Evolutionary conservation across 2,113 vertebrate species (phyloP), one percentile per base, ranked within the genome.

Genomic region (Isurus oxyrinchus): DNA sequence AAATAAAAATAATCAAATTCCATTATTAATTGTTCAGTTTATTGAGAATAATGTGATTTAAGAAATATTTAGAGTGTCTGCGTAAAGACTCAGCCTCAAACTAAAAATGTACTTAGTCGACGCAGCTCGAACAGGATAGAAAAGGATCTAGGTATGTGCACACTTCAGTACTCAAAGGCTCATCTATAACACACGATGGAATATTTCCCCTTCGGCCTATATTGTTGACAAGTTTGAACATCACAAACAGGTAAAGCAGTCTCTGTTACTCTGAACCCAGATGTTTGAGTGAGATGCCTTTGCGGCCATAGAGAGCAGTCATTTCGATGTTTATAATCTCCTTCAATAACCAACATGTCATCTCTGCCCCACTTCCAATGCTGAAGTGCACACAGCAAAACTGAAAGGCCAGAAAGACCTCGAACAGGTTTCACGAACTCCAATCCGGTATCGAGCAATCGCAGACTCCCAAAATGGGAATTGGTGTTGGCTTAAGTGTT

Each of bases 1-100:
- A 94, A 94, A 94, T 40, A 94, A 84, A 44, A 84, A 84, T 21
- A 72, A 72, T 67, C 14, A 95, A 95, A 35, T 53, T 95, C 67
- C 67, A 72, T 27, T 88, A 31, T 90, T 61, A 66, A 66, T 94
- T 44, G 25, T 95, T 95, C 66, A 67, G 35, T 95, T 95, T 69
- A 67, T 72, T 72, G 94, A 55, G 94, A 95, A 69, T 95, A 72
- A 95, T 95, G 63, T 95, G 94, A 72, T 66, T 72, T 53, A 95
- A 95, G 67, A 53, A 95, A 95, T 95, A 95, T 95, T 95, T 95
- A 53, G 49, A 95, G n/a, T 27, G 66, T 55, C 49, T 95, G 67
- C 94, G 25, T 25, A 94, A 63, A 69, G 94, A 72, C 67, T 91
- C 88, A 72, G 49, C 66, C 67, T 95, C 94, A 95, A 72, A 95